A percentile compares a stretch with the other conserved stretches of the same genome.
These are phyloP conservation scores for Bursaphelenchus mucronatus DNA, from an alignment of 1,140 invertebrate species.

Conservation along the genomic window DNA sequence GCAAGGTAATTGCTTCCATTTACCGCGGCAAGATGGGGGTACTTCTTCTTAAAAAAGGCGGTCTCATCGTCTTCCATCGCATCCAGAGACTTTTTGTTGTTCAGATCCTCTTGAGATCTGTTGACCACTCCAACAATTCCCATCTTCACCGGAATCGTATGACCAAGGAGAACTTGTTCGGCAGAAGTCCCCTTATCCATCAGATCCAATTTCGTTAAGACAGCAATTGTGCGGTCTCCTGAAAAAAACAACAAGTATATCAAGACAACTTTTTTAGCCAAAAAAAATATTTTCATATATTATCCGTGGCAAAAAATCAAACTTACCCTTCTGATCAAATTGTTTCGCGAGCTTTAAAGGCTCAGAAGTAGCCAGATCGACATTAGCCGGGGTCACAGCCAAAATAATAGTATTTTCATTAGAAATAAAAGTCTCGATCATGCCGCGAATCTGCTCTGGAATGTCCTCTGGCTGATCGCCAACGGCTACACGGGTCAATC, in stretches of 20 bases:
- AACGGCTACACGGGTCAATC: constrained; percentile 80
- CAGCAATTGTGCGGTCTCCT: constrained; percentile 80
- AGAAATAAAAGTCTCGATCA: constrained; percentile 64
- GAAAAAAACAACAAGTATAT: constrained; percentile 62
- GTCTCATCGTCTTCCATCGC: constrained; percentile 63
- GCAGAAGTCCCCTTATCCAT: background rate
- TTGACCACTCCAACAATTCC: constrained; percentile 96
- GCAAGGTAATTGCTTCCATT: constrained; percentile 91
- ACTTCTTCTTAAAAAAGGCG: constrained; percentile 81
- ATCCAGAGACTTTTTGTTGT: constrained; percentile 75
- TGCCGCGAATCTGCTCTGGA: constrained; percentile 63
- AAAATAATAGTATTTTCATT: constrained; percentile 67
- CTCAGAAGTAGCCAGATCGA: constrained; percentile 90
- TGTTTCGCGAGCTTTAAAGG: constrained; percentile 85
- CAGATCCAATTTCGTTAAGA: constrained; percentile 93
- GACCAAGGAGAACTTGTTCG: background rate
- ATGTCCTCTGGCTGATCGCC: constrained; percentile 67
- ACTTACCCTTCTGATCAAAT: constrained; percentile 75
- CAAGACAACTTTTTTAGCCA: no score
- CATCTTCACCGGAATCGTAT: constrained; percentile 67
- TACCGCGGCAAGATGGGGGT: constrained; percentile 85
- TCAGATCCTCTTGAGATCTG: constrained; percentile 71
- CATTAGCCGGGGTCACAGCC: constrained; percentile 86
- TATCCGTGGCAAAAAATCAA: no score
- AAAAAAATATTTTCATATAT: no score